Evolutionary conservation across 1,140 invertebrate genomes (phyloP).

Genomic region (Philopotamus ludificatus): DNA sequence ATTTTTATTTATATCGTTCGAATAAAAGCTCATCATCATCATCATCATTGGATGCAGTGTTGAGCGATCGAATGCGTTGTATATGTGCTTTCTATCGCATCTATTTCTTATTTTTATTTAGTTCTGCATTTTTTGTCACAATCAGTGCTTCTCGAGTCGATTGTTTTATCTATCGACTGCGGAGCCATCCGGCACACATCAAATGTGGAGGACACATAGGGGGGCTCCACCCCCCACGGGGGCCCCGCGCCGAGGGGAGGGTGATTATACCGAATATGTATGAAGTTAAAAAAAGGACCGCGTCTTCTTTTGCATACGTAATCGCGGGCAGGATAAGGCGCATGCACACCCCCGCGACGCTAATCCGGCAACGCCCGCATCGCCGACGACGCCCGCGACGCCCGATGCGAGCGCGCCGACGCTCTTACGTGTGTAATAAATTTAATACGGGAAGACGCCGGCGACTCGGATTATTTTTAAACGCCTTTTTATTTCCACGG

Average conservation of each 20-base stretch:
- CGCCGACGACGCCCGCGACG: background rate
- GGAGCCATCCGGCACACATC: conserved; percentile 15
- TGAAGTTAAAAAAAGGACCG: conserved; percentile 37
- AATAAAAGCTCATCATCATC: too few species aligned
- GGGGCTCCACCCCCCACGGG: background rate
- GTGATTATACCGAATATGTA: conserved; percentile 39
- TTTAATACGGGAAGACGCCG: conserved; percentile 19
- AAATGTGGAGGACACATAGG: conserved; percentile 23
- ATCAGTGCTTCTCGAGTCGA: too few species aligned
- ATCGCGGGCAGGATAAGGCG: conserved; percentile 28
- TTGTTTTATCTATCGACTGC: conserved; percentile 18
- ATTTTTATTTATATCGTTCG: conserved; percentile 15
- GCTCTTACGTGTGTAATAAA: conserved; percentile 32
- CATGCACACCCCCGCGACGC: conserved; percentile 22
- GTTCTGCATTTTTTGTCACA: too few species aligned
- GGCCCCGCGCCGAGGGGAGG: conserved; percentile 8
- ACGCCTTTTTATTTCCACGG: conserved; percentile 21
- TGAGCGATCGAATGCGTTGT: too few species aligned
- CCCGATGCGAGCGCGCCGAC: conserved; percentile 6
- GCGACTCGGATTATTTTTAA: conserved; percentile 29
- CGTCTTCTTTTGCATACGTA: conserved; percentile 39
- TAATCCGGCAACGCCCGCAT: conserved; percentile 18
- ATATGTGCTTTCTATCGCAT: too few species aligned
- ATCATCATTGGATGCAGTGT: too few species aligned
- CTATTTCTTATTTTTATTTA: too few species aligned